Evolutionary conservation across 2,888 invertebrate species (phyloP).

Genomic region (Ophion ventricosus): DNA sequence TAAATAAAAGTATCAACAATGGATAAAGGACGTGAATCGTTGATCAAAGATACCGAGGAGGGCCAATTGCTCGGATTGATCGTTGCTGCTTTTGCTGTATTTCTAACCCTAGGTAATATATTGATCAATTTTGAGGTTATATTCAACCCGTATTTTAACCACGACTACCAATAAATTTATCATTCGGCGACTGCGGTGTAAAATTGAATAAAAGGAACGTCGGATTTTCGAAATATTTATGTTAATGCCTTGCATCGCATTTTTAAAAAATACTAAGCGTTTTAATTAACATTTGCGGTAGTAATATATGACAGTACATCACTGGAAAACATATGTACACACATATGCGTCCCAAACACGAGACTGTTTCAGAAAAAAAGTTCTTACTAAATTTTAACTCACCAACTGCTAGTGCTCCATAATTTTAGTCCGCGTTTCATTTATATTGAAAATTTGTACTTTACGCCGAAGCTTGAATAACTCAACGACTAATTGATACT

Average conservation of each 20-base stretch:
- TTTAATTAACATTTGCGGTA: not conserved
- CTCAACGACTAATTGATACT: no score
- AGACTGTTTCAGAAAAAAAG: not conserved
- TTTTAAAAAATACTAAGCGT: not conserved
- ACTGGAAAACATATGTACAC: not conserved
- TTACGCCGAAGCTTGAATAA: no score
- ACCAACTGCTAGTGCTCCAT: no score
- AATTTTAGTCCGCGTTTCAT: no score
- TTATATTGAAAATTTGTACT: no score
- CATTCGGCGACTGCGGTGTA: not conserved
- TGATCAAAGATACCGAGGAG: conserved; percentile 70
- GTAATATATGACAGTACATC: not conserved
- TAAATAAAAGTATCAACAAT: conserved; percentile 66
- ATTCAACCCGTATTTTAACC: conserved; percentile 23
- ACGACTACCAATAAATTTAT: conserved; percentile 12
- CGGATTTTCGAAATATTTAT: not conserved
- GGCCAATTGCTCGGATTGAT: conserved; percentile 78
- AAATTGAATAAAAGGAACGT: not conserved
- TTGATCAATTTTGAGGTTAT: conserved; percentile 47
- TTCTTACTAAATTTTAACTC: not conserved
- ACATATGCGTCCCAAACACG: not conserved
- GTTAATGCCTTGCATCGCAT: not conserved
- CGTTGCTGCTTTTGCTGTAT: conserved; percentile 77
- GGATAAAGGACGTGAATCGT: conserved; percentile 74
- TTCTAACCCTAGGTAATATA: conserved; percentile 81